phyloP scores from a whole-genome alignment of 2,113 vertebrate species.

The Serinus canaria region DNA sequence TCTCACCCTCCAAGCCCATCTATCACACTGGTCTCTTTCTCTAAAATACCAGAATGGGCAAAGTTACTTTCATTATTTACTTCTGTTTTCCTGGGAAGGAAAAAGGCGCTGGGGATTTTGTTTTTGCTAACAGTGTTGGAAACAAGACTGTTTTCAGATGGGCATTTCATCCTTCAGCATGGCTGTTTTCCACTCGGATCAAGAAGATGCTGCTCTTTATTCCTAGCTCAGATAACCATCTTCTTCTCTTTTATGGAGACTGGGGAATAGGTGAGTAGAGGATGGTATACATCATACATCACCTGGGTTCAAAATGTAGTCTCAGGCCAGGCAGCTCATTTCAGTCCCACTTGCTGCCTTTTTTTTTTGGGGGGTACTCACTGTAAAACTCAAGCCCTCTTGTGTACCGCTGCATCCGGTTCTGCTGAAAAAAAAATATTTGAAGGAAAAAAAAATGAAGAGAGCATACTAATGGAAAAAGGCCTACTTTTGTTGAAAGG shows the following conservation, averaged over 20 bases:
- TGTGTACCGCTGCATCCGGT: not conserved
- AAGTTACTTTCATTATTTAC: not conserved
- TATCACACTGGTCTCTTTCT: not conserved
- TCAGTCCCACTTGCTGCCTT: not conserved
- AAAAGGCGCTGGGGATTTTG: not conserved
- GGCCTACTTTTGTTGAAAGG: not conserved
- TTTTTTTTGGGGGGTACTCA: not conserved
- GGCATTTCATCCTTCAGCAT: not conserved
- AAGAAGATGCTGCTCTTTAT: not conserved
- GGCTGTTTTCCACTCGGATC: not conserved
- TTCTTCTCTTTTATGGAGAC: not conserved
- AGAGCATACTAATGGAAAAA: not conserved
- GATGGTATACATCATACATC: not conserved
- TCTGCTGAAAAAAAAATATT: not conserved
- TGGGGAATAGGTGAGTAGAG: not conserved
- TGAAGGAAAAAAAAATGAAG: not conserved
- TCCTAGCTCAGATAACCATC: not conserved
- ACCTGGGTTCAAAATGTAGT: not conserved
- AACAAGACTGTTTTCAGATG: not conserved
- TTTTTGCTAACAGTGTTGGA: not conserved
- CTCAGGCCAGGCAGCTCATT: not conserved
- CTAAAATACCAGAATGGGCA: not conserved
- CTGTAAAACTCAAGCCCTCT: not conserved
- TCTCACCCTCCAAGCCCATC: not conserved
- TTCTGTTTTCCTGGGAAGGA: not conserved